Base-by-base conservation (phyloP, 2,113 vertebrate species). In the Hydrochoerus hydrochaeris region DNA sequence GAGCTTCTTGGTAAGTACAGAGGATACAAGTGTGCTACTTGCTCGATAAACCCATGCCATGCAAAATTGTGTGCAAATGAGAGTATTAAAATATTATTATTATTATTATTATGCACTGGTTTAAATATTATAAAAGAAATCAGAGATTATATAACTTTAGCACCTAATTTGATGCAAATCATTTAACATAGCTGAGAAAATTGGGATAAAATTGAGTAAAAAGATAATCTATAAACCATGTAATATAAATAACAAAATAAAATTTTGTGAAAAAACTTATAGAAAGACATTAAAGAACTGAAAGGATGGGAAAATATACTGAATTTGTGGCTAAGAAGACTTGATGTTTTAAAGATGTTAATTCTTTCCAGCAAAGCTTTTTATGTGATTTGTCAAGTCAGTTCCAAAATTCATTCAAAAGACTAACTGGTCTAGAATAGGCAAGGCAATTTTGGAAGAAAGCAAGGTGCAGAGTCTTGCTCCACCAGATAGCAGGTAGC, bases 1-100 rank as follows among this genome's bases (percentile, higher is more conserved):
- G 98, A 94, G 99, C 99, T 0, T 98, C 97, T 54, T 99, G 99
- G 99, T 99, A 98, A 99, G 98, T 98, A 73, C 38, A 30, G 11
- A 60, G 12, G 16, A 44, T 78, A 67, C 44, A 75, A 82, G 3
- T 9, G 19, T 60, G 11, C 41, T 57, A 52, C n/a, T 81, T 71
- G 44, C 28, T 81, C 86, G 62, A 54, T 75, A 94, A 97, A 71
- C 49, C 22, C 28, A 17, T 86, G 49, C 63, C 32, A 49, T 69
- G 52, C 67, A 91, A 75, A 24, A 9, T 24, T 4, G 13, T 85
- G 69, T 93, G 5, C 26, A 84, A 58, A 38, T 49, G 32, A 71
- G 30, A 54, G 24, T 71, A 0, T 54, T 92, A 58, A 71, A n/a
- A 46, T 77, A 73, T 19, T 91, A 28, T 73, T 88, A 17, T 52